Conservation (phyloP, 2,113 vertebrate genomes). For the Sarotherodon lohbergeri region DNA sequence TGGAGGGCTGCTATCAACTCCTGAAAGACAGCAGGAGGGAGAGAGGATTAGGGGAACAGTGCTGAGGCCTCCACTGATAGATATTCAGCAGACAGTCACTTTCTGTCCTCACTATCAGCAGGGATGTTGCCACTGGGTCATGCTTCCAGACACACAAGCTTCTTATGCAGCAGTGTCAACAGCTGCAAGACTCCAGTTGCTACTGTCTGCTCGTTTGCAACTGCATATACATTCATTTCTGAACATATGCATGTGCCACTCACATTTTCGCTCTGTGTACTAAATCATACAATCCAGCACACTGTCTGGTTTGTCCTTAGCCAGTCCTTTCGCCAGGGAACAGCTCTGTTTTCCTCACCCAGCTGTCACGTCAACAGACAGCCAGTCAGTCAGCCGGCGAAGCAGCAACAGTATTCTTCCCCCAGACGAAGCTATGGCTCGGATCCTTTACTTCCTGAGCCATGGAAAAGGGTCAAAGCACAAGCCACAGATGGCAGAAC, state of each 20-base stretch:
- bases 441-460: conserved; percentile 52
- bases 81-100: conserved; percentile 18
- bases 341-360: conserved; percentile 22
- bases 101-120: conserved; percentile 13
- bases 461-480: conserved; percentile 57
- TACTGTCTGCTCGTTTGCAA: conserved; percentile 1
- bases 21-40: conserved; percentile 20
- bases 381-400: neutral
- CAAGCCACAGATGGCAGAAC: conserved; percentile 61
- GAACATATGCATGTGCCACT: conserved; percentile 45
- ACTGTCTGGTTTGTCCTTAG: conserved; percentile 8
- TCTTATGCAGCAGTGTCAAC: conserved; percentile 33
- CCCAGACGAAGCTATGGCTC: neutral
- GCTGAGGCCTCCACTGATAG: conserved; percentile 11
- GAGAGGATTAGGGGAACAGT: neutral
- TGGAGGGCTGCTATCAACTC: conserved; percentile 16
- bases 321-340: neutral
- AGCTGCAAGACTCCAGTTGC: conserved; percentile 62
- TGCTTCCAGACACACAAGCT: conserved; percentile 26
- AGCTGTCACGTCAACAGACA: conserved; percentile 54
- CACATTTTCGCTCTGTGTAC: neutral
- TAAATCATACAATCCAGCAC: conserved; percentile 30
- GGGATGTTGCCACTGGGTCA: conserved; percentile 34
- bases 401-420: conserved; percentile 16
- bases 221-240: neutral